A percentile compares a stretch with the other conserved stretches of the same genome.
phyloP scores from a whole-genome alignment of 2,797 vertebrate species.

The Benthosema pterotum region DNA sequence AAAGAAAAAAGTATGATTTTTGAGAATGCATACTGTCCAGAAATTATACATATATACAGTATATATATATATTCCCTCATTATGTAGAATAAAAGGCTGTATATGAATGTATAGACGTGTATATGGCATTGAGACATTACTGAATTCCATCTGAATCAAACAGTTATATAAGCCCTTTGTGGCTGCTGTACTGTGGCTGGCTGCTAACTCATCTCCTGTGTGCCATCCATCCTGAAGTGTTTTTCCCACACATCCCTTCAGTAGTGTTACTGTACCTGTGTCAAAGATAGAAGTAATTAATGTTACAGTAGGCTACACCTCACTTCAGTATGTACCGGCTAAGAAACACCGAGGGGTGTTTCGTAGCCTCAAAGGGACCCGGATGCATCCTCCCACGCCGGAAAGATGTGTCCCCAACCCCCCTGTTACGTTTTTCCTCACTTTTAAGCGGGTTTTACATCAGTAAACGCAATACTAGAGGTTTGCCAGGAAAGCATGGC shows the following conservation, averaged over 20 bases:
- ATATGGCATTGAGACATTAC: constrained; percentile 31
- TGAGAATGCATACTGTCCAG: constrained; percentile 38
- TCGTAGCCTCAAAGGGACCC: too few species aligned
- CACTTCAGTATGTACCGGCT: too few species aligned
- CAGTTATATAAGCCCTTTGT: constrained; percentile 39
- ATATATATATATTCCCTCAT: constrained; percentile 20
- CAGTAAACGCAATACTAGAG: too few species aligned
- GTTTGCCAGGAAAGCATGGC: too few species aligned
- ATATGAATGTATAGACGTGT: constrained; percentile 43
- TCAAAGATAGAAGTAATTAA: too few species aligned
- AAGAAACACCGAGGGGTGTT: too few species aligned
- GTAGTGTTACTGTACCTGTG: not conserved
- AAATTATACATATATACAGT: constrained; percentile 30
- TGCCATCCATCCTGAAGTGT: constrained; percentile 11
- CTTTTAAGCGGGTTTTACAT: too few species aligned
- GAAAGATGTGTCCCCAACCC: too few species aligned
- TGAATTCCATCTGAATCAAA: constrained; percentile 23
- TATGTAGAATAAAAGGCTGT: constrained; percentile 33
- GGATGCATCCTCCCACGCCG: too few species aligned
- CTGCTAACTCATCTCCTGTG: constrained; percentile 20
- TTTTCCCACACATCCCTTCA: constrained; percentile 1
- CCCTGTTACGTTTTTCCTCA: too few species aligned
- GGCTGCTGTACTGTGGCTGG: constrained; percentile 39
- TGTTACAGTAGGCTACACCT: too few species aligned
- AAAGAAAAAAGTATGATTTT: constrained; percentile 15